phyloP scores from a whole-genome alignment of 2,797 vertebrate species.

The Mormyrus proboscirostris region DNA sequence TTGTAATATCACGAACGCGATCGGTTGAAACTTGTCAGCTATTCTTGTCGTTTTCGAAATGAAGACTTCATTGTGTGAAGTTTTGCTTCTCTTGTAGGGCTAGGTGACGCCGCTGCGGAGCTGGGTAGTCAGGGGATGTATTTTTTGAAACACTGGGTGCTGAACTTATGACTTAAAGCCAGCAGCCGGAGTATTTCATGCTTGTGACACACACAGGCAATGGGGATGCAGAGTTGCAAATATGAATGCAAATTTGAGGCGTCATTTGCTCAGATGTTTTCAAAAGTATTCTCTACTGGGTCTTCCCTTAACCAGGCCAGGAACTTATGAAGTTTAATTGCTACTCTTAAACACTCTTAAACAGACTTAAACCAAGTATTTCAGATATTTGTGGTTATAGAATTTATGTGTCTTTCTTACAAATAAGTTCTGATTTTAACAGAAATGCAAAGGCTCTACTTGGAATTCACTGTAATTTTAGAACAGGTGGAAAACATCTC shows the following conservation, averaged over 20 bases:
- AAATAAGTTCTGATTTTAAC: background rate
- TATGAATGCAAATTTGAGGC: background rate
- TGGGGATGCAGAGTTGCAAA: background rate
- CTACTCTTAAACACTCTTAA: background rate
- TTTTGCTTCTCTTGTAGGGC: background rate
- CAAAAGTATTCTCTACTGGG: background rate
- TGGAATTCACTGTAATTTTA: background rate
- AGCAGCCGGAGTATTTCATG: background rate
- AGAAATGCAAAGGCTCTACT: background rate
- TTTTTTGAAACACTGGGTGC: background rate
- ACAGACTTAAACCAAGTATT: background rate
- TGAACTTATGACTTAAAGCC: background rate
- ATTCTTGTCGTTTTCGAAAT: background rate
- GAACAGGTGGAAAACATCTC: background rate
- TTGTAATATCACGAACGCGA: background rate
- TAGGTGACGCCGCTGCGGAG: background rate
- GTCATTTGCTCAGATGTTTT: background rate
- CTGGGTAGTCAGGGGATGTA: background rate
- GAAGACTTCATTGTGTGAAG: background rate
- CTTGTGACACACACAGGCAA: background rate
- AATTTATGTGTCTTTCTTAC: background rate
- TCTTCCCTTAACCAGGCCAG: background rate
- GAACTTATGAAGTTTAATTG: background rate
- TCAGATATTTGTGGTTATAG: background rate
- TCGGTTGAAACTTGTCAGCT: background rate